A percentile compares a stretch with the other conserved stretches of the same genome.
Evolutionary conservation across 2,888 invertebrate genomes (phyloP).

Genomic region (Zhuqinia jingwanae): DNA sequence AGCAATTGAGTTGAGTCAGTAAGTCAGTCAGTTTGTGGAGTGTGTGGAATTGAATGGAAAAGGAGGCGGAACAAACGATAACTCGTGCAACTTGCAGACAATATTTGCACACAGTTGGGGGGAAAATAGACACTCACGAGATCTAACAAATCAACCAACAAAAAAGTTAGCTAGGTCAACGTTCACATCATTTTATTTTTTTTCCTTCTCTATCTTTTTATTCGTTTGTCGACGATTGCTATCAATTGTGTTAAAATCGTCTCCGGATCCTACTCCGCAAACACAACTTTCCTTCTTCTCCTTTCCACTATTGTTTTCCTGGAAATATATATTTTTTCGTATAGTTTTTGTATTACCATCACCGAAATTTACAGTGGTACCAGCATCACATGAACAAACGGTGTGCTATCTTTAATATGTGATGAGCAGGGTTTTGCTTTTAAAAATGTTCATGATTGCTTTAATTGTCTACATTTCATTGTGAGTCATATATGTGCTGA

Average conservation of each 20-base stretch:
- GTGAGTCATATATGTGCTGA: background rate
- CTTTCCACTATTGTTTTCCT: background rate
- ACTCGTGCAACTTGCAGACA: slow-evolving; percentile 26
- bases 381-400: background rate
- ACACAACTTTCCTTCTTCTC: no score
- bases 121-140: slow-evolving; percentile 9
- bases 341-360: background rate
- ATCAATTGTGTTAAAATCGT: slow-evolving; percentile 40
- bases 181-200: slow-evolving; percentile 42
- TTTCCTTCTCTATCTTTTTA: no score
- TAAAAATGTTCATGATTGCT: slow-evolving; percentile 28
- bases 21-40: slow-evolving; percentile 49
- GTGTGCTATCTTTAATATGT: no score
- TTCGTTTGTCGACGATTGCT: slow-evolving; percentile 35
- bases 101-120: slow-evolving; percentile 6
- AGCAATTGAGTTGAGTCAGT: slow-evolving; percentile 6
- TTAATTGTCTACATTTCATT: background rate
- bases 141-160: slow-evolving; percentile 23
- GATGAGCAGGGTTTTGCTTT: background rate
- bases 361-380: no score
- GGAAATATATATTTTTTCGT: background rate
- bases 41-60: slow-evolving; percentile 39
- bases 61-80: slow-evolving; percentile 36
- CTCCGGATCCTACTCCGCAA: no score
- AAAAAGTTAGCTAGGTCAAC: slow-evolving; percentile 53